Evolutionary conservation across 1,140 invertebrate species (phyloP), one percentile per base, ranked within the genome.

Genomic region (Pararge aegeria): DNA sequence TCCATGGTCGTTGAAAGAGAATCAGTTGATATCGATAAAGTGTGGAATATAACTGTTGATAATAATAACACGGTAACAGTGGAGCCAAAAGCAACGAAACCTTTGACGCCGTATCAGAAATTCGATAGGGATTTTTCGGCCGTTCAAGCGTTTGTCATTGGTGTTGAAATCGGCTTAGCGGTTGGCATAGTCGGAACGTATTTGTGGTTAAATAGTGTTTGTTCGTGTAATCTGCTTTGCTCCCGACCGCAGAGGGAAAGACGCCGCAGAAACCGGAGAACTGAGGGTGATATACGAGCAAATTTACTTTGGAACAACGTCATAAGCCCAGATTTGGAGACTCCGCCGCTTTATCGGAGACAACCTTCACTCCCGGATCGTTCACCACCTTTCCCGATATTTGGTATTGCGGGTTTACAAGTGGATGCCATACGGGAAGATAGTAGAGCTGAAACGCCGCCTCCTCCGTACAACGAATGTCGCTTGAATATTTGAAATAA

Each of bases 111-210:
- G 4, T 78, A 84, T 51, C 58, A 88, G 55, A 83, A 85, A 40
- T 83, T 89, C 46, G 87, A 90, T 51, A 68, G 79, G 59, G 75
- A 87, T 21, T 88, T 90, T 52, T 87, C 89, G 1, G 75, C 89
- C 5, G 50, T 86, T 20, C 80, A 87, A 68, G 81, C 85, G 9
- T 81, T 91, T 44, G 58, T 89, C 6, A 79, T 89, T 27, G 90
- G 90, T 13, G 29, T 90, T 0, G 78, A 85, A 64, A 50, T 91
- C n/a, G 89, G 90, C 0, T 60, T 90, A 12, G 80, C 80, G 2
- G 58, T 90, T 0, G 89, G 90, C 13, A 80, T 90, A 38, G 64
- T 90, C 1, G 74, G 63, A 1, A 88, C 89, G 0, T 91, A 90
- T 44, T 66, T 86, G 44, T 91, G 90, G 89, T 56, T 91, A 18